Base-by-base conservation (phyloP, 2,113 vertebrate genomes). In the Bagarius yarrelli region DNA sequence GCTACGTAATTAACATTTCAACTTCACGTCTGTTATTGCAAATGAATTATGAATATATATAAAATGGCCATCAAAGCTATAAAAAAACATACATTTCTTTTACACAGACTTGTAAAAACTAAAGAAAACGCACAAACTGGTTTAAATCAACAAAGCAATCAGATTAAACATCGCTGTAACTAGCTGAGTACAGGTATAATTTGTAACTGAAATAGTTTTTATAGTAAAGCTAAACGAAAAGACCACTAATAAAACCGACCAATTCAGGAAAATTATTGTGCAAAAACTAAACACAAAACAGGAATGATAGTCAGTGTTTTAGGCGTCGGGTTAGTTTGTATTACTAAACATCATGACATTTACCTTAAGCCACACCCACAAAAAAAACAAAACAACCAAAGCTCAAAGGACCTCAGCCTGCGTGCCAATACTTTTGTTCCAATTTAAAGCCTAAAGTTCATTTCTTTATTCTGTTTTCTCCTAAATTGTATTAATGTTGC, bases 271-370 rank as follows among this genome's bases (percentile, higher is more conserved):
- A 84, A 21, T 71, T 72, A 88, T 86, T 90, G 89, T 92, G 92
- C 88, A 91, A 91, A 92, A 91, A 36, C 88, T 86, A 88, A 88
- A 88, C n/a, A 80, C 30, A 81, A 56, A 53, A n/a, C 67, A 1
- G 64, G n/a, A 67, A 21, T 76, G 75, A 34, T 59, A 59, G 32
- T 3, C 1, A 82, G 74, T 56, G 57, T 27, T 66, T 18, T 16
- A 34, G 16, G 2, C 30, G 16, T 19, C 32, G 27, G 1, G 9
- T 30, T 30, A 36, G 18, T 23, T 47, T 69, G 5, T 16, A 70
- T 13, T 50, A 15, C 23, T 6, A 21, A 25, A 23, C 6, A 2
- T 50, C 40, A 18, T 47, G 16, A 4, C 4, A 13, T 40, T 36
- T 23, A 40, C 1, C 0, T 40, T 40, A 23, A 40, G 21, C 34